A percentile compares a stretch with the other conserved stretches of the same genome.
Evolutionary conservation across 2,113 vertebrate genomes (phyloP).

Genomic region (Eptesicus fuscus): DNA sequence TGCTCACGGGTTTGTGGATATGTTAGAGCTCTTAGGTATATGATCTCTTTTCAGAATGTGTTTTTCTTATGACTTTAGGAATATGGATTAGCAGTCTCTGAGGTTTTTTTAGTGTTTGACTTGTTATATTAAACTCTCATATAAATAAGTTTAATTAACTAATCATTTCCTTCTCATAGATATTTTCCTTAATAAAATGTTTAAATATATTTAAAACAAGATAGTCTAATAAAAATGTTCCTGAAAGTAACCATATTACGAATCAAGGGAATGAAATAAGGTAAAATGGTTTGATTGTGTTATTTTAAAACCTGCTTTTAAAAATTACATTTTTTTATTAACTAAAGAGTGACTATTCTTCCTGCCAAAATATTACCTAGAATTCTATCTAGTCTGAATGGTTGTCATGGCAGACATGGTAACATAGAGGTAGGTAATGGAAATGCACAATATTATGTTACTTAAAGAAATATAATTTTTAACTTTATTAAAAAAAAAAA

Average conservation of each 20-base stretch:
- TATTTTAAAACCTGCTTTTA: constrained; percentile 5
- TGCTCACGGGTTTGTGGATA: neutral
- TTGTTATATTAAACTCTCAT: neutral
- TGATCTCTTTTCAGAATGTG: neutral
- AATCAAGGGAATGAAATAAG: neutral
- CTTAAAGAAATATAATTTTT: neutral
- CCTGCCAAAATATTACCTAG: neutral
- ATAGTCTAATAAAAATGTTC: neutral
- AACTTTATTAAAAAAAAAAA: neutral
- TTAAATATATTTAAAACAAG: neutral
- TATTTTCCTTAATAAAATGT: neutral
- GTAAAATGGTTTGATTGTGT: neutral
- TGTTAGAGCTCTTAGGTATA: neutral
- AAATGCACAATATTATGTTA: neutral
- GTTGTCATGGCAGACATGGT: neutral
- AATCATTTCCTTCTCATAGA: neutral
- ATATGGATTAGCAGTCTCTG: neutral
- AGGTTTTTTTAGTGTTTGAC: neutral
- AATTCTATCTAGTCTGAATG: neutral
- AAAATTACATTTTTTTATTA: neutral
- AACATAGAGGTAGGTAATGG: neutral
- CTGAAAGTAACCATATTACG: neutral
- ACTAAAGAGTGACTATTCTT: neutral
- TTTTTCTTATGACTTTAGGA: neutral
- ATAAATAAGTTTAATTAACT: neutral